Conservation (phyloP, 2,797 vertebrate species). For the Myotis vivesi region DNA sequence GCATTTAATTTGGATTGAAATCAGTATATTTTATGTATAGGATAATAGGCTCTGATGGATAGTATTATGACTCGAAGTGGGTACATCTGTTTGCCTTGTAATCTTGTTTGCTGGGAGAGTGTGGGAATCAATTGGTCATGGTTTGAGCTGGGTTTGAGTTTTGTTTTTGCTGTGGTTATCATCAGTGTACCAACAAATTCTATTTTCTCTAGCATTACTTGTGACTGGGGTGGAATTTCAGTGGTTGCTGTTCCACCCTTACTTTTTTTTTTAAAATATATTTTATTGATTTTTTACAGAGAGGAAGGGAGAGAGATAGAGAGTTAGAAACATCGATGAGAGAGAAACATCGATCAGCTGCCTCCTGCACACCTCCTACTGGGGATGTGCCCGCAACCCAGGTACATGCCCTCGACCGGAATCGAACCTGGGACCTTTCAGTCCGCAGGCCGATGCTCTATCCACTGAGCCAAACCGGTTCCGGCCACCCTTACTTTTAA, state of each 20-base stretch:
- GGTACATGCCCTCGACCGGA: no score
- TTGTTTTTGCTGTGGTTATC: background rate
- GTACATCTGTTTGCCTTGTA: background rate
- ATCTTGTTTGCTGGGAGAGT: background rate
- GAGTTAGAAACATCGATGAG: no score
- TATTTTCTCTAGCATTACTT: background rate
- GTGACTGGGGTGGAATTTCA: background rate
- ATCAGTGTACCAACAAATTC: background rate
- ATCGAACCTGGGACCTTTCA: no score
- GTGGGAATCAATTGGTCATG: background rate
- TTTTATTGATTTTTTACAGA: no score
- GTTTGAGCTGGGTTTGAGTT: background rate
- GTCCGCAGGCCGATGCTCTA: no score
- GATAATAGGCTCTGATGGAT: background rate
- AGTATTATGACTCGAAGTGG: background rate
- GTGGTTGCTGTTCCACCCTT: background rate
- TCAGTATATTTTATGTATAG: background rate
- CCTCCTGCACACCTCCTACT: no score
- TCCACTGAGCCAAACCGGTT: no score
- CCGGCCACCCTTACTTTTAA: background rate
- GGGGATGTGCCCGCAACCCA: no score
- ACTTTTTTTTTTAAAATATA: background rate
- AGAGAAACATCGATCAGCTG: no score
- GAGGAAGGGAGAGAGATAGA: no score
- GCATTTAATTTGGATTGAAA: background rate